Conservation (phyloP, 1,140 invertebrate species). For the Ptiloglossa arizonensis region DNA sequence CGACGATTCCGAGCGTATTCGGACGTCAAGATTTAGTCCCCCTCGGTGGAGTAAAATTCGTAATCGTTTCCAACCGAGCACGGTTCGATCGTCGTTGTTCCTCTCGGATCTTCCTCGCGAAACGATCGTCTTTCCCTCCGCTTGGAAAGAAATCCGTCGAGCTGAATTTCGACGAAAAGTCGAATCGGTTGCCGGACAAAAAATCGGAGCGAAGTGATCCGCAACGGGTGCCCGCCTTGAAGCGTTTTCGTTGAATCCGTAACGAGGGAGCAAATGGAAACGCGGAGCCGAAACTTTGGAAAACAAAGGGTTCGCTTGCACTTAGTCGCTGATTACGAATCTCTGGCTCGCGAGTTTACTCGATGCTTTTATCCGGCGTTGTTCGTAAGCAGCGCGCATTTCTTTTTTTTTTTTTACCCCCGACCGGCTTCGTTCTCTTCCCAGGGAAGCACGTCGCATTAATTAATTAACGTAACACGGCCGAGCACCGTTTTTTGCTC, state of each 20-base stretch:
- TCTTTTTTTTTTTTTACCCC: too few relatives aligned
- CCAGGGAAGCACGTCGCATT: background rate
- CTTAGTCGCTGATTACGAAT: background rate
- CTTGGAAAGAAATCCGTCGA: too few relatives aligned
- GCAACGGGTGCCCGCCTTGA: background rate
- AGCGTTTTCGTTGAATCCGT: background rate
- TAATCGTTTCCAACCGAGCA: constrained; percentile 40
- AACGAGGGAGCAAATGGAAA: background rate
- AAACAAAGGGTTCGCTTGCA: too few relatives aligned
- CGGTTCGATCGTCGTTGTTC: too few relatives aligned
- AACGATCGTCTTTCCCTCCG: too few relatives aligned
- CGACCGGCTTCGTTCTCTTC: background rate
- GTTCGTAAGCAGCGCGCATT: background rate
- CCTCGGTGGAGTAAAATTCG: constrained; percentile 40
- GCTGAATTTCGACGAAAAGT: background rate
- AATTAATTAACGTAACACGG: constrained; percentile 39
- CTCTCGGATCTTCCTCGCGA: too few relatives aligned
- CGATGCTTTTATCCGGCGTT: background rate
- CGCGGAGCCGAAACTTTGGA: background rate
- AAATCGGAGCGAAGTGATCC: background rate
- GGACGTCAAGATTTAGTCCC: constrained; percentile 5
- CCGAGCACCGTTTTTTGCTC: background rate
- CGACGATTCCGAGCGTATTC: constrained; percentile 42
- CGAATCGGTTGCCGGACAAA: too few relatives aligned
- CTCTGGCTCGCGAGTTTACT: background rate